These are phyloP conservation scores for Oncorhynchus mykiss DNA, from an alignment of 2,113 vertebrate genomes.

Conservation along the genomic window DNA sequence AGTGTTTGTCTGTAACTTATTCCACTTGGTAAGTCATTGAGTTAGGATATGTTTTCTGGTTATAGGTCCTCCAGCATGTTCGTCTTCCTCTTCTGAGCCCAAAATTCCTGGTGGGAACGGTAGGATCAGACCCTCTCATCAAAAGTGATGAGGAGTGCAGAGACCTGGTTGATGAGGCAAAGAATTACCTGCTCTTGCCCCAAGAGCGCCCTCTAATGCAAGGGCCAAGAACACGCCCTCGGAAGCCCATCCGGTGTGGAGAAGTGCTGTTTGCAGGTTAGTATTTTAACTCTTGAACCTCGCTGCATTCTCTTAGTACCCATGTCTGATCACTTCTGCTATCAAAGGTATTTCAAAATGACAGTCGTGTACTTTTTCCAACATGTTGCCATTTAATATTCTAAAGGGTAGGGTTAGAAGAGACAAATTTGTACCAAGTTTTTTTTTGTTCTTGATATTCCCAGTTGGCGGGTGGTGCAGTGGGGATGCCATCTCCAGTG, in stretches of 20 bases:
- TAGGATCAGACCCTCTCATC: constrained; percentile 95
- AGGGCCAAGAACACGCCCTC: constrained; percentile 90
- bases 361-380: too few species aligned
- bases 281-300: not conserved
- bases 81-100: constrained; percentile 93
- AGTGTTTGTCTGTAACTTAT: not conserved
- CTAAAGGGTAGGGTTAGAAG: too few species aligned
- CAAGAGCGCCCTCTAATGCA: constrained; percentile 98
- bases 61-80: constrained; percentile 94
- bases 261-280: constrained; percentile 97
- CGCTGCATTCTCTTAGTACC: not conserved
- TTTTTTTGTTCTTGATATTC: not conserved
- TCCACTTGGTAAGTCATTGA: not conserved
- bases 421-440: too few species aligned
- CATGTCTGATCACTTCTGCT: too few species aligned
- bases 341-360: not conserved
- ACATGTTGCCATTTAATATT: too few species aligned
- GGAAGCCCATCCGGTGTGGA: constrained; percentile 96
- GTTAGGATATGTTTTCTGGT: not conserved
- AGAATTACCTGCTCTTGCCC: constrained; percentile 95
- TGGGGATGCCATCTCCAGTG: constrained; percentile 96
- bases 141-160: constrained; percentile 98
- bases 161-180: constrained; percentile 97
- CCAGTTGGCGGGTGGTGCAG: constrained; percentile 98
- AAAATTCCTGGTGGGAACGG: constrained; percentile 97